Evolutionary conservation across 1,140 invertebrate genomes (phyloP).

Genomic region (Nasonia vitripennis): DNA sequence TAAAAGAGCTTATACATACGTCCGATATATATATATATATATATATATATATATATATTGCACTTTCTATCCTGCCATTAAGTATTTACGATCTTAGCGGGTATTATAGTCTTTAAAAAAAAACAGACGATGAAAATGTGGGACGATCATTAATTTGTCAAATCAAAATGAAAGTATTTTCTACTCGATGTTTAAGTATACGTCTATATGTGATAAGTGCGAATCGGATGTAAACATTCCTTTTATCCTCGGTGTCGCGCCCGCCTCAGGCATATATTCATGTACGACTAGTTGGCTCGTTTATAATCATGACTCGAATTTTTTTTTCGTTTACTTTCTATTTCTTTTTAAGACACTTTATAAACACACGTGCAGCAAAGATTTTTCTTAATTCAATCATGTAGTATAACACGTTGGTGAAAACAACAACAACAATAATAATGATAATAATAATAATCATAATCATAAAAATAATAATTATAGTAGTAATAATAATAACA

Average conservation of each 20-base stretch:
- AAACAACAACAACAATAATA: background rate
- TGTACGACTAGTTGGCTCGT: slow-evolving; percentile 30
- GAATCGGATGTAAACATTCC: slow-evolving; percentile 53
- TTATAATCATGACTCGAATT: slow-evolving; percentile 45
- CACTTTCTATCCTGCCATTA: slow-evolving; percentile 50
- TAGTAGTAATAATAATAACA: background rate
- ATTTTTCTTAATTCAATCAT: slow-evolving; percentile 26
- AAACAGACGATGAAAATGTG: background rate
- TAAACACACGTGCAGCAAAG: slow-evolving; percentile 17
- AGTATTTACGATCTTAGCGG: slow-evolving; percentile 45
- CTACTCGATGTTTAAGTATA: slow-evolving; percentile 44
- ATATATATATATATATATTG: slow-evolving; percentile 35
- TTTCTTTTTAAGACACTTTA: slow-evolving; percentile 31
- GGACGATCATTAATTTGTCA: slow-evolving; percentile 44
- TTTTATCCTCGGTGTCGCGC: slow-evolving; percentile 46
- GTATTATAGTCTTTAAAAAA: slow-evolving; percentile 35
- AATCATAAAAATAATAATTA: background rate
- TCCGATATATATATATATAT: slow-evolving; percentile 43
- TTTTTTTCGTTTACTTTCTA: slow-evolving; percentile 26
- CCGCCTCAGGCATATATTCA: slow-evolving; percentile 37
- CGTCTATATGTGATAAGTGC: slow-evolving; percentile 52
- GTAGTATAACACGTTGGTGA: slow-evolving; percentile 28
- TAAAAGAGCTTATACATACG: slow-evolving; percentile 44
- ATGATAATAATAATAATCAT: background rate
- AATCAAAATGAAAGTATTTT: slow-evolving; percentile 52